A percentile compares a stretch with the other conserved stretches of the same genome.
Evolutionary conservation across 23 tunicate species (phyloP).

Genomic region (Pegea sp.): DNA sequence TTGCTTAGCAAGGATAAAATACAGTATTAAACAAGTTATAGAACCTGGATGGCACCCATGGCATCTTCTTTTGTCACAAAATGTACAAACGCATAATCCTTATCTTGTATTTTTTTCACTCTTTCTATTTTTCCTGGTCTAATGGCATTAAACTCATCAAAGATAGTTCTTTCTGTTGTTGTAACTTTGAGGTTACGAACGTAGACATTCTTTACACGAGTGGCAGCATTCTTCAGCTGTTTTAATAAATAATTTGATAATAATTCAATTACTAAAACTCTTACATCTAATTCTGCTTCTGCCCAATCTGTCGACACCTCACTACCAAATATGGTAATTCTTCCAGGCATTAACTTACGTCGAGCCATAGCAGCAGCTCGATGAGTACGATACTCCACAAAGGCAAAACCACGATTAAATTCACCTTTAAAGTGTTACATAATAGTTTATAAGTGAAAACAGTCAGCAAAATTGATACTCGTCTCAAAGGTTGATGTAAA

Average conservation of each 20-base stretch:
- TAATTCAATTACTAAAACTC: not conserved
- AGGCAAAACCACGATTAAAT: conserved; percentile 82
- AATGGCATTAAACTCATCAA: conserved; percentile 46
- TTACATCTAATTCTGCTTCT: conserved; percentile 95
- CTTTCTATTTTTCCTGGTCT: conserved; percentile 77
- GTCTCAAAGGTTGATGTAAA: not conserved
- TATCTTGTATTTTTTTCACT: conserved; percentile 86
- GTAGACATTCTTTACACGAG: conserved; percentile 66
- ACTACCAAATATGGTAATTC: conserved; percentile 86
- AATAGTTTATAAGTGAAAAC: not conserved
- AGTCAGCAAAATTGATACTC: not conserved
- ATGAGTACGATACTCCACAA: conserved; percentile 80
- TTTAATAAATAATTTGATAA: not conserved
- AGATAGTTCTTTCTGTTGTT: conserved; percentile 52
- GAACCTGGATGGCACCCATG: conserved; percentile 56
- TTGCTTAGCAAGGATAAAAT: not conserved
- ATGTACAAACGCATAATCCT: conserved; percentile 96
- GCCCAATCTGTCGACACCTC: conserved; percentile 98
- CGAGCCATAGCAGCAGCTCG: conserved; percentile 95
- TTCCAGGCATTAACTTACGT: conserved; percentile 72
- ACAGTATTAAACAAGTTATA: not conserved
- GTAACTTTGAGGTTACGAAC: conserved; percentile 72
- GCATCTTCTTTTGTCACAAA: conserved; percentile 84
- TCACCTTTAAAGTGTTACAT: conserved; percentile 24
- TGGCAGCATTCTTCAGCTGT: conserved; percentile 60